A percentile compares a stretch with the other conserved stretches of the same genome.
These are phyloP conservation scores for Aethina tumida DNA, from an alignment of 1,140 invertebrate genomes.

Conservation along the genomic window DNA sequence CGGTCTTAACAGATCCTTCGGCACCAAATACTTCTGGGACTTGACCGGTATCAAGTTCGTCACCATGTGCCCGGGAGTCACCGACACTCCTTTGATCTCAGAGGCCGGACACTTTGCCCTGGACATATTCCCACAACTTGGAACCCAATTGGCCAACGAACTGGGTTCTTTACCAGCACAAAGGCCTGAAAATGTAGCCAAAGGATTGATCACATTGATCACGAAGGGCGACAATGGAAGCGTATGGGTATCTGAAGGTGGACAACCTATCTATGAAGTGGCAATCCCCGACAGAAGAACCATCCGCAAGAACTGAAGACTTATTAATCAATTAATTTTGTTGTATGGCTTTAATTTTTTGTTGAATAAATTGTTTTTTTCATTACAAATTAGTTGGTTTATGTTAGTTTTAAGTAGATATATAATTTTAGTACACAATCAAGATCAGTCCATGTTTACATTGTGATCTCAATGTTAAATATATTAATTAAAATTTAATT, in stretches of 20 bases:
- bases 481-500: too few species aligned
- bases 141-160: conserved; percentile 32
- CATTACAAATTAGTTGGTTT: not conserved
- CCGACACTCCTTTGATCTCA: conserved; percentile 29
- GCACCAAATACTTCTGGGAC: conserved; percentile 29
- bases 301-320: conserved; percentile 21
- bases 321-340: too few species aligned
- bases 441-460: too few species aligned
- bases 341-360: too few species aligned
- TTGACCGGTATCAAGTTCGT: conserved; percentile 38
- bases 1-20: conserved; percentile 41
- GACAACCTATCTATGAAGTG: conserved; percentile 42
- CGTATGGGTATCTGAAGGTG: conserved; percentile 42
- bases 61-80: conserved; percentile 37
- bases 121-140: conserved; percentile 36
- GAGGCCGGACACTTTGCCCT: conserved; percentile 27
- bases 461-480: too few species aligned
- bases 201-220: conserved; percentile 40
- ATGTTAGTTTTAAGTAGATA: too few species aligned
- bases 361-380: too few species aligned
- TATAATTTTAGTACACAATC: too few species aligned
- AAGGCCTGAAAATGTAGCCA: conserved; percentile 39
- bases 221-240: conserved; percentile 41
- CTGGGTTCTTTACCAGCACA: conserved; percentile 27
- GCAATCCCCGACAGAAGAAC: conserved; percentile 33